Conservation (phyloP, 2,113 vertebrate species). For the Harpagus bidentatus region DNA sequence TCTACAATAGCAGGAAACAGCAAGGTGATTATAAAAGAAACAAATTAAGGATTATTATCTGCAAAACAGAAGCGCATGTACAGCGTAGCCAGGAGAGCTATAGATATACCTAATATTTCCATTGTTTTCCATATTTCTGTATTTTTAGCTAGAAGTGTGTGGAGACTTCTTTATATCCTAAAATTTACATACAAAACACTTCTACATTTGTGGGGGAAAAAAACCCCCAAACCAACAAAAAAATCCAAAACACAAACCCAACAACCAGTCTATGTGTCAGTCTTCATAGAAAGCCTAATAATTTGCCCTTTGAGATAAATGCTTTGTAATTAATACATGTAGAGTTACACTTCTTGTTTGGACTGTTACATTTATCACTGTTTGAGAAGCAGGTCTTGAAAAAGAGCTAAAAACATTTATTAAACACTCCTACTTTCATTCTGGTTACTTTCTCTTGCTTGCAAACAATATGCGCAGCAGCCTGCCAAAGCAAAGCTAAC, state of each 20-base stretch:
- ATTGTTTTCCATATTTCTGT: not conserved
- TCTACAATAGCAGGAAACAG: not conserved
- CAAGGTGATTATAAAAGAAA: not conserved
- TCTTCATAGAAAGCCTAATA: not conserved
- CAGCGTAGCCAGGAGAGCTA: not conserved
- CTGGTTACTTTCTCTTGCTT: not conserved
- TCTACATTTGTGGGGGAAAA: not conserved
- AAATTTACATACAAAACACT: not conserved
- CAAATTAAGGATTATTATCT: not conserved
- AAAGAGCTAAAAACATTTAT: not conserved
- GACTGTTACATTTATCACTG: not conserved
- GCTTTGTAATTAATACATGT: not conserved
- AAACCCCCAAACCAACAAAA: not conserved
- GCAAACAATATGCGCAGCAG: not conserved
- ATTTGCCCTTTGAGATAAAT: not conserved
- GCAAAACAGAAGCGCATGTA: not conserved
- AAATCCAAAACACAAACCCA: accelerated
- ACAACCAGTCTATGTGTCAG: not conserved
- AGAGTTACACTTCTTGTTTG: not conserved
- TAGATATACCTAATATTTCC: not conserved
- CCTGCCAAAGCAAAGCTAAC: not conserved
- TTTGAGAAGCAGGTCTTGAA: not conserved
- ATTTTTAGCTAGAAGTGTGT: not conserved
- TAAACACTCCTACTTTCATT: not conserved
- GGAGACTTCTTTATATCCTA: not conserved